Evolutionary conservation across 1,140 invertebrate species (phyloP).

Genomic region (Temnothorax curvispinosus): DNA sequence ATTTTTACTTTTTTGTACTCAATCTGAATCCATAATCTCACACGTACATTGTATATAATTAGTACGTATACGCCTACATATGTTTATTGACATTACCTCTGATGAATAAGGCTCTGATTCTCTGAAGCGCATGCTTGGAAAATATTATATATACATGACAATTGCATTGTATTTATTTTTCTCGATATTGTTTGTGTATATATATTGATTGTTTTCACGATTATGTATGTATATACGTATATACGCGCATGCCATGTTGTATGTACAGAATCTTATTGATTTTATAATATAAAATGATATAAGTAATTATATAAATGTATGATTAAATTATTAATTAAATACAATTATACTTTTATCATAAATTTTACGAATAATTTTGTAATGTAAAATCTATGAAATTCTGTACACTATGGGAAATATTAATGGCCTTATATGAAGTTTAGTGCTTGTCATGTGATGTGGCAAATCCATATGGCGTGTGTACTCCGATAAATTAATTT

Average conservation of each 20-base stretch:
- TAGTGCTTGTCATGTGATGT: neutral
- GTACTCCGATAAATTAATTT: neutral
- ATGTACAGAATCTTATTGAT: neutral
- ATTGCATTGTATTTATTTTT: constrained; percentile 1
- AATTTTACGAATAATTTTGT: neutral
- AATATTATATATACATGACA: neutral
- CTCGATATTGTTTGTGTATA: neutral
- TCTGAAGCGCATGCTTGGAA: neutral
- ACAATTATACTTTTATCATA: neutral
- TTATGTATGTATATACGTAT: neutral
- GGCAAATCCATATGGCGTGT: neutral
- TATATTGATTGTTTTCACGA: neutral
- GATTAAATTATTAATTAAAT: neutral
- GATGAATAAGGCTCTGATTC: neutral
- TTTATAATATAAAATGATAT: neutral
- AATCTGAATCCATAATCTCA: neutral
- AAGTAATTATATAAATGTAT: too few relatives aligned
- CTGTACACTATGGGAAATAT: neutral
- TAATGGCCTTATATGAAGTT: neutral
- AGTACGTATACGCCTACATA: neutral
- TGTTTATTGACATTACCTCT: neutral
- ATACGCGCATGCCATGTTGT: neutral
- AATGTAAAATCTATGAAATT: neutral
- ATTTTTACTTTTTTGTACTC: neutral
- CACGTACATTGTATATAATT: too few relatives aligned